Conservation (phyloP, 2,888 invertebrate species). For the Macaria notata region DNA sequence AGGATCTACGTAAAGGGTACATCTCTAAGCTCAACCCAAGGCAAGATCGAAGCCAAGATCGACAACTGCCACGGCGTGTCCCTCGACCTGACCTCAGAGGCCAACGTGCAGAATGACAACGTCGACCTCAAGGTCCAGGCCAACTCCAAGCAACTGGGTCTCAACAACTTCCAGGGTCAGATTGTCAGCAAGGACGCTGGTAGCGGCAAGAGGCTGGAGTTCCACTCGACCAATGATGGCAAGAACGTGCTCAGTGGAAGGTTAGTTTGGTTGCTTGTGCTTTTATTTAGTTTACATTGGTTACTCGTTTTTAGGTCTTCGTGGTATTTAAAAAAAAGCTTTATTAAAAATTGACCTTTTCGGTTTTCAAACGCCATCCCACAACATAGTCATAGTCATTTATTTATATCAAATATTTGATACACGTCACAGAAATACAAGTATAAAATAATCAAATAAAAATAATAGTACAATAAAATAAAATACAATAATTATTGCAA, state of each 20-base stretch:
- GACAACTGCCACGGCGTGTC: slow-evolving; percentile 78
- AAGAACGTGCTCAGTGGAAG: slow-evolving; percentile 87
- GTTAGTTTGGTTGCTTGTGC: slow-evolving; percentile 51
- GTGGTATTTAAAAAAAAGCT: too few relatives aligned
- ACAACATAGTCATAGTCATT: too few relatives aligned
- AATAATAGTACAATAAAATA: too few relatives aligned
- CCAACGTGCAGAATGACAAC: slow-evolving; percentile 84
- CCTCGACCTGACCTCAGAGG: slow-evolving; percentile 78
- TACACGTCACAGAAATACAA: too few relatives aligned
- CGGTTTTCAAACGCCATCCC: neutral
- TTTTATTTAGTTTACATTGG: neutral
- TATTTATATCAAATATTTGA: too few relatives aligned
- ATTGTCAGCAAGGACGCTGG: slow-evolving; percentile 83
- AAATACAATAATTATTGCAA: too few relatives aligned
- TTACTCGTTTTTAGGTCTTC: too few relatives aligned
- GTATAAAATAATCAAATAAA: too few relatives aligned
- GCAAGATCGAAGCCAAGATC: slow-evolving; percentile 79
- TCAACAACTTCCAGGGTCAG: slow-evolving; percentile 85
- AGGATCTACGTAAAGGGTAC: slow-evolving; percentile 66
- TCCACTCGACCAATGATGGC: slow-evolving; percentile 84
- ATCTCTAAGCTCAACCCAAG: slow-evolving; percentile 79
- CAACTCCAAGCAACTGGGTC: slow-evolving; percentile 84
- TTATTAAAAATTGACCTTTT: neutral
- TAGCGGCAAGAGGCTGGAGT: slow-evolving; percentile 84
- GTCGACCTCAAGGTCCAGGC: slow-evolving; percentile 83